phyloP scores from a whole-genome alignment of 2,888 invertebrate genomes.

The Drepana falcataria region DNA sequence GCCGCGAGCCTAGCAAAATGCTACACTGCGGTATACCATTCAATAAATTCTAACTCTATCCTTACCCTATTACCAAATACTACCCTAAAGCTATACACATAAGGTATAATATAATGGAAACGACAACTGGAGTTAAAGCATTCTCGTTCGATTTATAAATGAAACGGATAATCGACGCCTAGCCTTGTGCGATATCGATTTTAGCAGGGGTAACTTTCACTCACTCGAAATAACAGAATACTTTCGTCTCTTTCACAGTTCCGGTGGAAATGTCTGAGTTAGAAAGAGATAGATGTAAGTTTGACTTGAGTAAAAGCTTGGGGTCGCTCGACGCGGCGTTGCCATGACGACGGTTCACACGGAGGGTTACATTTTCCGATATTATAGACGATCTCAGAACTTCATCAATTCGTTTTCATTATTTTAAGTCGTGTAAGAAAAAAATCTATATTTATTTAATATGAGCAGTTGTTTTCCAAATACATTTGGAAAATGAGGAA shows the following conservation, averaged over 20 bases:
- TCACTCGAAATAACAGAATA: conserved; percentile 28
- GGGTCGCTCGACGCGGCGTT: conserved; percentile 52
- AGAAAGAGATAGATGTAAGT: conserved; percentile 30
- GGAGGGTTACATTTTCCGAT: conserved; percentile 70
- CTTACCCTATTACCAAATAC: conserved; percentile 8
- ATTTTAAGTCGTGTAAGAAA: conserved; percentile 54
- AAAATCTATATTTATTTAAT: conserved; percentile 39
- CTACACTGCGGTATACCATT: conserved; percentile 8
- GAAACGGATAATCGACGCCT: conserved; percentile 75
- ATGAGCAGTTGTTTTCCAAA: conserved; percentile 27
- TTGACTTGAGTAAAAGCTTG: conserved; percentile 18
- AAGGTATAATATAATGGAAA: conserved; percentile 13
- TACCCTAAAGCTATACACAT: fast-evolving
- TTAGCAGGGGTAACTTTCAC: conserved; percentile 59
- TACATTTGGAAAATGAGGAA: conserved; percentile 28
- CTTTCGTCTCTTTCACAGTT: conserved; percentile 32
- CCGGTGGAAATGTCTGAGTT: conserved; percentile 8
- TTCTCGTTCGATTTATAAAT: conserved; percentile 22
- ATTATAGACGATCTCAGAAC: conserved; percentile 28
- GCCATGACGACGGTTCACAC: conserved; percentile 55
- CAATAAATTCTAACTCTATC: conserved; percentile 14
- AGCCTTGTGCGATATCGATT: conserved; percentile 80
- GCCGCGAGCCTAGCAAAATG: conserved; percentile 37
- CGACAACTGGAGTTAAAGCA: conserved; percentile 12
- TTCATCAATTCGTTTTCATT: conserved; percentile 61